Percentiles rank a stretch among this genome's conserved stretches.
Evolutionary conservation across 2,113 vertebrate species (phyloP).

Genomic region (Paralichthys olivaceus): DNA sequence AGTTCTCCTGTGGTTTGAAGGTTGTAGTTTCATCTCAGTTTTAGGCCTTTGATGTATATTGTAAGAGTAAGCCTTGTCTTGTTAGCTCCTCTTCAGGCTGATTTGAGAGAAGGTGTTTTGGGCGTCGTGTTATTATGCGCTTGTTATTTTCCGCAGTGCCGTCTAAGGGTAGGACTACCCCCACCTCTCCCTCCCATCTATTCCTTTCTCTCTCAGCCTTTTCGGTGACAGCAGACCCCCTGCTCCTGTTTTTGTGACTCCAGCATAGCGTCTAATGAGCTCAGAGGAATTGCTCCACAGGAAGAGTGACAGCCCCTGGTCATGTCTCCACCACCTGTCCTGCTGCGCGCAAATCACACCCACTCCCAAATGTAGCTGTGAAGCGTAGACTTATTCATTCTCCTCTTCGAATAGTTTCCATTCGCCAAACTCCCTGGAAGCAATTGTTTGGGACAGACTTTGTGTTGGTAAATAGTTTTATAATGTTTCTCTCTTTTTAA

Average conservation of each 20-base stretch:
- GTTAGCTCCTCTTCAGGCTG: conserved; percentile 58
- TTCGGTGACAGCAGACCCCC: conserved; percentile 53
- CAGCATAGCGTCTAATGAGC: conserved; percentile 71
- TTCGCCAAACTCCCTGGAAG: neutral
- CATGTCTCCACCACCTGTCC: conserved; percentile 61
- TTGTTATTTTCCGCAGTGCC: conserved; percentile 61
- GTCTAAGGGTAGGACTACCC: conserved; percentile 4
- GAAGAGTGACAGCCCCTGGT: conserved; percentile 71
- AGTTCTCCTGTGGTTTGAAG: conserved; percentile 46
- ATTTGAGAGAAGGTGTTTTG: conserved; percentile 51
- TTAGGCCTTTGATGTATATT: conserved; percentile 69
- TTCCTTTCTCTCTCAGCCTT: conserved; percentile 20
- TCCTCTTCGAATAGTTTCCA: conserved; percentile 37
- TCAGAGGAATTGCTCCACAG: conserved; percentile 66
- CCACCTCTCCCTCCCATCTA: conserved; percentile 8
- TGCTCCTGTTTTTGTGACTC: conserved; percentile 59
- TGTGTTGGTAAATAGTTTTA: neutral
- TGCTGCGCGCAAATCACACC: conserved; percentile 57
- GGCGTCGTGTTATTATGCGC: conserved; percentile 48
- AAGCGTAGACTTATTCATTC: conserved; percentile 30
- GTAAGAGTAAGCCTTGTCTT: conserved; percentile 65
- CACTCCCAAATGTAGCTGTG: conserved; percentile 47
- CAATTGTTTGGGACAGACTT: conserved; percentile 9
- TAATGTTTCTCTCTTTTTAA: neutral
- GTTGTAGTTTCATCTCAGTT: conserved; percentile 47